Percentiles rank a stretch among this genome's conserved stretches.
Evolutionary conservation across 1,140 invertebrate genomes (phyloP).

Genomic region (Papilio polytes): DNA sequence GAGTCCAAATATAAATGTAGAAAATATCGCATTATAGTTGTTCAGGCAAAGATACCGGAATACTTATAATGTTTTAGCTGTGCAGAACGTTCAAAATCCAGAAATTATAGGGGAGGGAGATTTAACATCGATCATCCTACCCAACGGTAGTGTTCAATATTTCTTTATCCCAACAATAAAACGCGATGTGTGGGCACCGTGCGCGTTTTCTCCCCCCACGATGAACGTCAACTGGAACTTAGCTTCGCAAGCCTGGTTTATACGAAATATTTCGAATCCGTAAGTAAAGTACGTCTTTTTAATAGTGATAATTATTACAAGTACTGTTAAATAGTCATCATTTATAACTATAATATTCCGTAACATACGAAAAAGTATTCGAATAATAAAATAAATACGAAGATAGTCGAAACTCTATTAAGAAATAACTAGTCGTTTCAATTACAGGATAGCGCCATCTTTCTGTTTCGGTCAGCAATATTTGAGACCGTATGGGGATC

Average conservation of each 20-base stretch:
- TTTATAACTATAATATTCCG: background rate
- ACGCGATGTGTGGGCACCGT: conserved; percentile 44
- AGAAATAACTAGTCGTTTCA: background rate
- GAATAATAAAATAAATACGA: background rate
- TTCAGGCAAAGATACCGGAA: conserved; percentile 1
- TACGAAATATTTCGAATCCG: conserved; percentile 61
- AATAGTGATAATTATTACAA: background rate
- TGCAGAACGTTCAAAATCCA: conserved; percentile 44
- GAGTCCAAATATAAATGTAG: too few relatives aligned
- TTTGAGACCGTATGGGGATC: conserved; percentile 10
- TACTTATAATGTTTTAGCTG: conserved; percentile 33
- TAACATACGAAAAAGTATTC: background rate
- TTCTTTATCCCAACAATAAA: conserved; percentile 61
- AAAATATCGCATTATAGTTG: too few relatives aligned
- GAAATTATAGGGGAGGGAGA: conserved; percentile 71
- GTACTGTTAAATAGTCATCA: too few relatives aligned
- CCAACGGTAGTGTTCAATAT: conserved; percentile 68
- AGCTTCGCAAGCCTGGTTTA: conserved; percentile 53
- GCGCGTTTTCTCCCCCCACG: conserved; percentile 18
- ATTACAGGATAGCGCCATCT: conserved; percentile 16
- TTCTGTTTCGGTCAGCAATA: conserved; percentile 19
- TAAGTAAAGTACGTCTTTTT: conserved; percentile 46
- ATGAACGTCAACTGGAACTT: conserved; percentile 37
- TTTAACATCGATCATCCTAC: conserved; percentile 53
- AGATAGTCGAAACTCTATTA: background rate